Percentiles rank a stretch among this genome's conserved stretches.
These are phyloP conservation scores for Cavia aperea DNA, from an alignment of 2,113 vertebrate genomes.

Conservation along the genomic window DNA sequence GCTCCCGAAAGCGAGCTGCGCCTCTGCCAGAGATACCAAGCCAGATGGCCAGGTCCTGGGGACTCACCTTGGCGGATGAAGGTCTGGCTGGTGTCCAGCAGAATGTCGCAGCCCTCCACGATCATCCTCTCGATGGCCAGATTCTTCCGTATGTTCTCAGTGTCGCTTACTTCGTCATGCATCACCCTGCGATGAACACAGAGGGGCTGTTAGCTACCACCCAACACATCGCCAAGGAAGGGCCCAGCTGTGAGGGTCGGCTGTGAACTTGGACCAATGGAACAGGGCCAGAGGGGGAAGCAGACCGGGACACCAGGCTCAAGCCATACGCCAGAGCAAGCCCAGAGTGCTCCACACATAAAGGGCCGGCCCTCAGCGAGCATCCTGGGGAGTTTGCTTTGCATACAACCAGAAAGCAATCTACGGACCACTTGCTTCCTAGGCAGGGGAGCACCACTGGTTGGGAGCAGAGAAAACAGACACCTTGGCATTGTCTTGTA, in stretches of 20 bases:
- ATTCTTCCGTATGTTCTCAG: slow-evolving; percentile 97
- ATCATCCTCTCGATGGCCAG: slow-evolving; percentile 97
- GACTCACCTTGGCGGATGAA: slow-evolving; percentile 94
- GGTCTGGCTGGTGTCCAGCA: slow-evolving; percentile 96
- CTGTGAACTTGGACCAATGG: background rate
- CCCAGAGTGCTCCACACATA: background rate
- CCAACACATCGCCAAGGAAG: background rate
- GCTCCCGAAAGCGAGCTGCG: background rate
- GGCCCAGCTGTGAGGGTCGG: too few species aligned
- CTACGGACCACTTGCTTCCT: background rate
- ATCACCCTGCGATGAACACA: slow-evolving; percentile 83
- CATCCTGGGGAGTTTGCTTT: background rate
- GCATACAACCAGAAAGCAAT: background rate
- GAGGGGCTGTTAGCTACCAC: background rate
- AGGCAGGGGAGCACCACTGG: background rate
- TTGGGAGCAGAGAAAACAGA: background rate
- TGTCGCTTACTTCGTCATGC: slow-evolving; percentile 98
- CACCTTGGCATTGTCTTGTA: background rate
- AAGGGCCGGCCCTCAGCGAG: background rate
- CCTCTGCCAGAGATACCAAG: background rate
- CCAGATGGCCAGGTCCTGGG: background rate
- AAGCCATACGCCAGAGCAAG: background rate
- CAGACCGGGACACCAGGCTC: background rate
- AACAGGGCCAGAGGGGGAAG: background rate
- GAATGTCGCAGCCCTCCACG: slow-evolving; percentile 96